Base-by-base conservation (phyloP, 2,888 invertebrate species). In the Euclidia mi region DNA sequence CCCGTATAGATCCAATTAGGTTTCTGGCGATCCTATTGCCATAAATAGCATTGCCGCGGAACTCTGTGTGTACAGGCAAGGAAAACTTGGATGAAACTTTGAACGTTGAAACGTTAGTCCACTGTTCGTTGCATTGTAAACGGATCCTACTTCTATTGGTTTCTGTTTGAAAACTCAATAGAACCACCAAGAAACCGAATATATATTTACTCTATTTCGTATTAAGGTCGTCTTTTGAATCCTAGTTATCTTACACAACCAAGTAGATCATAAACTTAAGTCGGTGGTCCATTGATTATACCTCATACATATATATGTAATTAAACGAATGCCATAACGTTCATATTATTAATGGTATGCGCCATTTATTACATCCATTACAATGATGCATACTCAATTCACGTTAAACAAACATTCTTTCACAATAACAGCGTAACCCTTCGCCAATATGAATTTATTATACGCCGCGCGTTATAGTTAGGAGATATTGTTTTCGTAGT, bases 361-460 rank as follows among this genome's bases (percentile, higher is more conserved):
- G 11, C 37, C 37, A 17, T 48, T 43, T 41, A 46, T 34, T 41
- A 41, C 20, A 25, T n/a, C 3, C 31, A 44, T 48, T 49, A n/a
- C 11, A 28, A 14, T 25, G 25, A 49, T 52, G 50, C 56, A 50
- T 51, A 60, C 61, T 51, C 37, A 56, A 69, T 46, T 56, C 49
- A 62, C 53, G 37, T 50, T 57, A 45, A 56, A 74, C 52, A 69
- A 66, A 73, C 66, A 72, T 66, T 66, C 57, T 69, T 73, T 57
- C 42, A 41, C 65, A 68, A 67, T 76, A 78, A 57, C 63, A 71
- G 55, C 71, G 68, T 69, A 71, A 66, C 77, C 66, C 76, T 70
- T 68, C 70, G 64, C 70, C 71, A 59, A 73, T 76, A 73, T 73
- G 64, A 74, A 74, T 76, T 70, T 76, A 76, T 73, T 70, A 74